These are phyloP conservation scores for Columba janthina DNA, from an alignment of 2,113 vertebrate genomes.

Conservation along the genomic window DNA sequence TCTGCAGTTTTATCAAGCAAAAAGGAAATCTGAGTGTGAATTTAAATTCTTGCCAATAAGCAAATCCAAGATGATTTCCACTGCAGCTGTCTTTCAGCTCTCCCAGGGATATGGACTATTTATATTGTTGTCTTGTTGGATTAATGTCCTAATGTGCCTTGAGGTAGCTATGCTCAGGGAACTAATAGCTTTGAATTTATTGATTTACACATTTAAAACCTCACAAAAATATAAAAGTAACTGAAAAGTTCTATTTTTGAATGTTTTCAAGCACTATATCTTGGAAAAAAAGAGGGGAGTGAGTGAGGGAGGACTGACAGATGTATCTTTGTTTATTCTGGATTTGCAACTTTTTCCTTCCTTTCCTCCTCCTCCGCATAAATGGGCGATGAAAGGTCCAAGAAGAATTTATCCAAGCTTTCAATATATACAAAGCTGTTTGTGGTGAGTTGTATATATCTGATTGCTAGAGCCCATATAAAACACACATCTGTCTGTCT, in stretches of 20 bases:
- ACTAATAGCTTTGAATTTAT: not conserved
- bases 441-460: not conserved
- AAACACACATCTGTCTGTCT: not conserved
- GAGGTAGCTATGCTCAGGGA: not conserved
- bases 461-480: not conserved
- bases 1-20: not conserved
- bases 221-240: not conserved
- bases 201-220: not conserved
- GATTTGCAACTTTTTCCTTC: not conserved
- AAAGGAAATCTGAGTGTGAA: not conserved
- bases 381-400: not conserved
- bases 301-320: not conserved
- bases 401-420: slow-evolving; percentile 16
- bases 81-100: not conserved
- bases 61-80: not conserved
- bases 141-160: not conserved
- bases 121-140: not conserved
- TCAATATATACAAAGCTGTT: not conserved
- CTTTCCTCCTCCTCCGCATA: not conserved
- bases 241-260: not conserved
- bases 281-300: not conserved
- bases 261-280: not conserved
- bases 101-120: not conserved
- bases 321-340: slow-evolving; percentile 1
- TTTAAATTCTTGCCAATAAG: not conserved